phyloP scores from a whole-genome alignment of 2,797 vertebrate species.

The Meda fulgida region DNA sequence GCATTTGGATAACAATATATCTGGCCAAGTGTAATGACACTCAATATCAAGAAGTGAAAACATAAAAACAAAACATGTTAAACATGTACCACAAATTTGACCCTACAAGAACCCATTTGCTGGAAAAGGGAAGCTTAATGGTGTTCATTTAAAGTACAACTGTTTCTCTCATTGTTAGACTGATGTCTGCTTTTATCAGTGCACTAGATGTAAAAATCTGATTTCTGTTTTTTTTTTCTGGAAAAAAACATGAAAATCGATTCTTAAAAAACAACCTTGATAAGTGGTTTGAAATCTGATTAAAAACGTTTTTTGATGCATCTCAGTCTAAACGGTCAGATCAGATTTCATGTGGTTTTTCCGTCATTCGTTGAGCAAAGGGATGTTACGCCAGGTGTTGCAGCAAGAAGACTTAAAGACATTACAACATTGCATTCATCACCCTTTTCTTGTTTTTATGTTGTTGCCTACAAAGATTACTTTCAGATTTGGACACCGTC shows the following conservation, averaged over 20 bases:
- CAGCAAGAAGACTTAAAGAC: background rate
- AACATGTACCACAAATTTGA: conserved; percentile 48
- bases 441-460: background rate
- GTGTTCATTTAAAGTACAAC: conserved; percentile 22
- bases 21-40: conserved; percentile 31
- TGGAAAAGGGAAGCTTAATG: conserved; percentile 9
- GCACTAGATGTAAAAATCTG: background rate
- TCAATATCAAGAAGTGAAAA: conserved; percentile 43
- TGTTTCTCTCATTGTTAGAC: conserved; percentile 14
- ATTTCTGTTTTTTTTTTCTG: background rate
- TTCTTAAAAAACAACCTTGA: background rate
- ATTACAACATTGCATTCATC: background rate
- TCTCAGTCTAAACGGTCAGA: background rate
- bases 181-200: conserved; percentile 5
- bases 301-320: background rate
- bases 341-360: background rate
- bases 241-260: conserved; percentile 2
- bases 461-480: background rate
- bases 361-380: background rate
- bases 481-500: background rate
- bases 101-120: conserved; percentile 12
- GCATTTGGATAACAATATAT: conserved; percentile 15
- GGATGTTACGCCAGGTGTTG: background rate
- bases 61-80: conserved; percentile 44
- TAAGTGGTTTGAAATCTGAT: conserved; percentile 25